These are phyloP conservation scores for Apantesis nais DNA, from an alignment of 2,888 invertebrate species.

Conservation along the genomic window DNA sequence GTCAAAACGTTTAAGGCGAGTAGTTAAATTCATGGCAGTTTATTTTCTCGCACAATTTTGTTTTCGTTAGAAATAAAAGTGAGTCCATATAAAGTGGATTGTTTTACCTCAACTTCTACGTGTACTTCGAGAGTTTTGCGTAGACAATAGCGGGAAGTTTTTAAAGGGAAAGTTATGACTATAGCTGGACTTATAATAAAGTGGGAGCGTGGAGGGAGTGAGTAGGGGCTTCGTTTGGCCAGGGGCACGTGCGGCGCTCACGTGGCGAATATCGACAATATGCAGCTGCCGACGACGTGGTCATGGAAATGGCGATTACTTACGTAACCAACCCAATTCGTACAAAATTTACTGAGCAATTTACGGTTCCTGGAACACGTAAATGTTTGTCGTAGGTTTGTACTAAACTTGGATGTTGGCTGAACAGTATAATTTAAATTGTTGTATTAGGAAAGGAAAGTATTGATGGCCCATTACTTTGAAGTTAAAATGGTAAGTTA, in stretches of 20 bases:
- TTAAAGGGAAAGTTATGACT: slow-evolving; percentile 49
- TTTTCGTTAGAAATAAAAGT: slow-evolving; percentile 41
- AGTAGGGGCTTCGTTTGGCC: slow-evolving; percentile 18
- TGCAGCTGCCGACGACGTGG: slow-evolving; percentile 19
- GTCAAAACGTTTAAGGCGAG: slow-evolving; percentile 69
- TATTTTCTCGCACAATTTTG: slow-evolving; percentile 51
- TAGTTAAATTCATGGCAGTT: slow-evolving; percentile 58
- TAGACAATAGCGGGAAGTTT: slow-evolving; percentile 46
- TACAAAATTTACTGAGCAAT: slow-evolving; percentile 4
- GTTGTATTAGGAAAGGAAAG: not conserved
- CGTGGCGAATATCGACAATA: slow-evolving; percentile 29
- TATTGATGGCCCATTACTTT: not conserved
- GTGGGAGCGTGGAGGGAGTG: slow-evolving; percentile 22
- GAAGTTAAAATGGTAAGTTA: not conserved
- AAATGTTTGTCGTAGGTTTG: not conserved
- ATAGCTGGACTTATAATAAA: slow-evolving; percentile 43
- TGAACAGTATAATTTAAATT: not conserved
- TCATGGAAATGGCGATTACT: slow-evolving; percentile 11
- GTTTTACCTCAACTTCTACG: slow-evolving; percentile 46
- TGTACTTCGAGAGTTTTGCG: slow-evolving; percentile 42
- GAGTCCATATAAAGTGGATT: slow-evolving; percentile 52
- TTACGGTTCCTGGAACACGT: not conserved
- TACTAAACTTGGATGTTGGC: not conserved
- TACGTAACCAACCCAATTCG: slow-evolving; percentile 6
- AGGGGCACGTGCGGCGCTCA: slow-evolving; percentile 41